These are phyloP conservation scores for Pseudorectes ferrugineus DNA, from an alignment of 2,113 vertebrate species.

Conservation along the genomic window DNA sequence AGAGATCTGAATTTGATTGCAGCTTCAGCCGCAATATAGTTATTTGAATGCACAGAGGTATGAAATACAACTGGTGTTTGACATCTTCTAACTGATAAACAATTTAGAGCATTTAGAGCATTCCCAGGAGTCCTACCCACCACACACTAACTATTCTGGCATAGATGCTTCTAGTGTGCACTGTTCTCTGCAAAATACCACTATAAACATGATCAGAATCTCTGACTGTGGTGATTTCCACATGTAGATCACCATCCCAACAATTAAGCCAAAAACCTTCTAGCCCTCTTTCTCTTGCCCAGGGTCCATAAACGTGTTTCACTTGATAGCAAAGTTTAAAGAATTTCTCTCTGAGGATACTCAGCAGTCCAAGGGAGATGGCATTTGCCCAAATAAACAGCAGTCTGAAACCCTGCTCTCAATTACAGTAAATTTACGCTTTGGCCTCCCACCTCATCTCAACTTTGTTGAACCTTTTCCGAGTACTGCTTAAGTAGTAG, in stretches of 20 bases:
- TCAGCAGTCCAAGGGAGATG: not conserved
- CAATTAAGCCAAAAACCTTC: not conserved
- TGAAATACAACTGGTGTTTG: not conserved
- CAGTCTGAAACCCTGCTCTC: not conserved
- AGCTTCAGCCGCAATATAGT: not conserved
- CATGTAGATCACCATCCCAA: not conserved
- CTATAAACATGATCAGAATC: not conserved
- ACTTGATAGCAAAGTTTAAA: not conserved
- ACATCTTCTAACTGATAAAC: not conserved
- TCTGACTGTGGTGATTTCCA: not conserved
- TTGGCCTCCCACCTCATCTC: not conserved
- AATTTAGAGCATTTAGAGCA: not conserved
- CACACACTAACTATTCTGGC: not conserved
- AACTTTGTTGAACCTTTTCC: not conserved
- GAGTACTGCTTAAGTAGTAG: not conserved
- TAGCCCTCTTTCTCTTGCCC: not conserved
- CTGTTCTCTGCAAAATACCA: not conserved
- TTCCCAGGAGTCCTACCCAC: not conserved
- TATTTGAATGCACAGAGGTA: not conserved
- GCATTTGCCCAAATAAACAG: not conserved
- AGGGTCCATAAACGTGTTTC: not conserved
- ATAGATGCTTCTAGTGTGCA: not conserved
- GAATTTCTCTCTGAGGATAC: not conserved
- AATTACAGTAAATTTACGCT: not conserved
- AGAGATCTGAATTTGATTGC: not conserved